Evolutionary conservation across 2,113 vertebrate species (phyloP).

Genomic region (Rattus rattus): DNA sequence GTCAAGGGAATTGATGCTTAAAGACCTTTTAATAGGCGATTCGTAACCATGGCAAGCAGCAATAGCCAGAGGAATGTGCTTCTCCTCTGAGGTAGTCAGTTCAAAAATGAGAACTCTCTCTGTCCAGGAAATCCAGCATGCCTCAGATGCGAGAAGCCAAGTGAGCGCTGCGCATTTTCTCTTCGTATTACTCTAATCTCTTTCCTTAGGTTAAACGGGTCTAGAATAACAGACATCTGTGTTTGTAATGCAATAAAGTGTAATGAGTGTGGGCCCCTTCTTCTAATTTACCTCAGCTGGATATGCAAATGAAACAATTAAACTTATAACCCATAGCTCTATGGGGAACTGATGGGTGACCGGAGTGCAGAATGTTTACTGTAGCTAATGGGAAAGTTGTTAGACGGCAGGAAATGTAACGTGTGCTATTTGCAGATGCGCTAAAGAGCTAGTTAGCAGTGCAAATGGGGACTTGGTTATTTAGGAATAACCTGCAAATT

Average conservation of each 20-base stretch:
- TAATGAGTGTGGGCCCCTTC: slow-evolving; percentile 69
- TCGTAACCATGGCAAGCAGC: neutral
- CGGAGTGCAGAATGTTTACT: slow-evolving; percentile 73
- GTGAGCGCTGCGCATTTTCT: slow-evolving; percentile 55
- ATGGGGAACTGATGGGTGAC: slow-evolving; percentile 73
- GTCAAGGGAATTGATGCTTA: neutral
- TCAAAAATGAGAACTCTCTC: slow-evolving; percentile 47
- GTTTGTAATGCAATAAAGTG: slow-evolving; percentile 75
- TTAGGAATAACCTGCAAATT: slow-evolving; percentile 76
- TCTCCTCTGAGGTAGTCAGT: slow-evolving; percentile 11
- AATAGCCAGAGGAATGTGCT: neutral
- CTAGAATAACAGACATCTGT: slow-evolving; percentile 78
- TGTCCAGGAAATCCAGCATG: neutral
- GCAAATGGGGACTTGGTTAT: slow-evolving; percentile 74
- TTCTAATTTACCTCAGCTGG: slow-evolving; percentile 80
- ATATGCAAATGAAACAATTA: slow-evolving; percentile 81
- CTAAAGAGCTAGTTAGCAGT: slow-evolving; percentile 71
- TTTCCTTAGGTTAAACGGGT: slow-evolving; percentile 62
- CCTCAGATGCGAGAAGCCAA: slow-evolving; percentile 55
- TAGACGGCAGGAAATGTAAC: slow-evolving; percentile 55
- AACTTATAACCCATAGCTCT: slow-evolving; percentile 76
- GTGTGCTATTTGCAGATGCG: slow-evolving; percentile 63
- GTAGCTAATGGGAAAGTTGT: slow-evolving; percentile 77
- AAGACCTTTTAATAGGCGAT: neutral
- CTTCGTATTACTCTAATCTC: slow-evolving; percentile 51